Percentiles rank a stretch among this genome's conserved stretches.
phyloP scores from a whole-genome alignment of 2,888 invertebrate genomes.

The Panopea generosa region DNA sequence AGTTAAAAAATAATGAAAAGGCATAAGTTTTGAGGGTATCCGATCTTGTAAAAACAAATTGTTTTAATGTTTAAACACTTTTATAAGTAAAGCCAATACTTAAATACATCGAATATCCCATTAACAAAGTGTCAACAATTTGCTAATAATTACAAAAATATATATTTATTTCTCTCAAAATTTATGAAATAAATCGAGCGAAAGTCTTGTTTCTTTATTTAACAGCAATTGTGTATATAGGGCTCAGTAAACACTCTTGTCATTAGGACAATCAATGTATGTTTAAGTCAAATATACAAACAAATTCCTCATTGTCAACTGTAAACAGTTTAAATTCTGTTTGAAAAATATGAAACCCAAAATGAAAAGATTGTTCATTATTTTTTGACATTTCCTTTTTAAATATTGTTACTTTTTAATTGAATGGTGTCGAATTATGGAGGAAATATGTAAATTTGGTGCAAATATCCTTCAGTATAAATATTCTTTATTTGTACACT shows the following conservation, averaged over 20 bases:
- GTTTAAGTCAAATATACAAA: not conserved
- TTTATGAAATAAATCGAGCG: not conserved
- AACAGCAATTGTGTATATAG: slow-evolving; percentile 13
- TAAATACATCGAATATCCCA: too few relatives aligned
- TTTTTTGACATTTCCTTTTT: slow-evolving; percentile 46
- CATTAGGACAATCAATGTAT: not conserved
- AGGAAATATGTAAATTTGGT: not conserved
- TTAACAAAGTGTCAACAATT: slow-evolving; percentile 16
- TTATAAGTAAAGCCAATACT: too few relatives aligned
- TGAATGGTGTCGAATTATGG: not conserved
- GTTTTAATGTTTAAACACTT: not conserved
- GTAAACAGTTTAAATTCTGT: slow-evolving; percentile 16
- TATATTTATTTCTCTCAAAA: slow-evolving; percentile 15
- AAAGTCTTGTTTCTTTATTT: slow-evolving; percentile 11
- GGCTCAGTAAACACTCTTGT: slow-evolving; percentile 13
- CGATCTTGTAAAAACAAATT: not conserved
- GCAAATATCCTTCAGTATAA: too few relatives aligned
- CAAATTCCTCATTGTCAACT: not conserved
- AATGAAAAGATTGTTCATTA: slow-evolving; percentile 20
- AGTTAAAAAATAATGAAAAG: not conserved
- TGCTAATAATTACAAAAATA: slow-evolving; percentile 22
- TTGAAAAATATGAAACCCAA: slow-evolving; percentile 21
- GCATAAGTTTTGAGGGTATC: not conserved
- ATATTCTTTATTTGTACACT: too few relatives aligned
- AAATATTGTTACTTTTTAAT: slow-evolving; percentile 54